Conservation (phyloP, 2,113 vertebrate genomes). For the Eira barbara region DNA sequence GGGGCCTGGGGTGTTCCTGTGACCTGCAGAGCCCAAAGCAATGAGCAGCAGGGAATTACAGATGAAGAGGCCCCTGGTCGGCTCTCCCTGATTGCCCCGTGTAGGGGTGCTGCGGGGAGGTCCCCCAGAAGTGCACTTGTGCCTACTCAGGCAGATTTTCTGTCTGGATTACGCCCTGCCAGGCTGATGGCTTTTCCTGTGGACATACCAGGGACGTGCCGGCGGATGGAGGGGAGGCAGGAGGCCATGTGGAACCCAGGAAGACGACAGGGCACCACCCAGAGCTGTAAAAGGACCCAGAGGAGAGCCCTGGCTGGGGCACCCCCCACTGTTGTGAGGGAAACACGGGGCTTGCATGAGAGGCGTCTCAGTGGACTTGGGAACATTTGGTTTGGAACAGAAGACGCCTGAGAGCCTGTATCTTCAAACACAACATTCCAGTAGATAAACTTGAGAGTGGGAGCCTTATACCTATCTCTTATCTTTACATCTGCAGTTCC, state of each 20-base stretch:
- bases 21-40: background rate
- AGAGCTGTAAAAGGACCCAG: background rate
- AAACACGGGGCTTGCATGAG: background rate
- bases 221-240: background rate
- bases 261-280: background rate
- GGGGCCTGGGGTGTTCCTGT: background rate
- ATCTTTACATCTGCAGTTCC: background rate
- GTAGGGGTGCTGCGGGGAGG: accelerated
- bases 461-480: background rate
- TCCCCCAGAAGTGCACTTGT: background rate
- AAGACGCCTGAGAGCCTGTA: background rate
- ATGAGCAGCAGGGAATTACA: background rate
- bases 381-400: background rate
- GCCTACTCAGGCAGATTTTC: background rate
- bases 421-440: background rate
- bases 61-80: no score
- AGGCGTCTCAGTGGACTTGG: background rate
- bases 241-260: background rate
- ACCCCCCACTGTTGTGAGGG: background rate
- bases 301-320: background rate
- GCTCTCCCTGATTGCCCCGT: background rate
- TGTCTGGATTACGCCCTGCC: background rate
- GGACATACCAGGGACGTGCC: background rate
- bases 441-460: background rate
- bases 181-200: background rate